Base-by-base conservation (phyloP, 2,797 vertebrate genomes). In the Girardinus metallicus region DNA sequence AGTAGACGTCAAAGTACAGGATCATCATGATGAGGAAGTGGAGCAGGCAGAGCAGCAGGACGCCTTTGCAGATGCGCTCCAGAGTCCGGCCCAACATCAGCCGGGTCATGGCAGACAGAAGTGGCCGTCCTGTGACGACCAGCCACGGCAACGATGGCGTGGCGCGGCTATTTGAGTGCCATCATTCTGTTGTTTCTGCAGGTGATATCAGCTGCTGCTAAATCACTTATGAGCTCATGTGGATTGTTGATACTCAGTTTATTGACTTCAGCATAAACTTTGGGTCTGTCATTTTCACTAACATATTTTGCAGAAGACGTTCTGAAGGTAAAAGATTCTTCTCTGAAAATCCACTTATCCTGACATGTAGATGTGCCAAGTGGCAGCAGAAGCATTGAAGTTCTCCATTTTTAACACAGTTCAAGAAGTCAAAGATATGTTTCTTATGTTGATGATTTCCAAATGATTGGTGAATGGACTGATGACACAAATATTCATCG, bases 21-120 rank as follows among this genome's bases (percentile, higher is more conserved):
- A 99, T 99, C 97, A 98, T 98, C 93, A 99, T 98, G 91, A 99
- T 98, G 81, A 99, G 94, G 0, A 99, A 99, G 95, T 99, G 98
- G 87, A 99, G 96, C 90, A 99, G 94, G 96, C 98, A 99, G 83
- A 99, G 97, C 91, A 99, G 96, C 93, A 99, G 96, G 93, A 99
- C 98, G 0, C 97, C 98, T 95, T 99, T 99, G 95, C 98, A 99
- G 95, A 99, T 97, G 91, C 98, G 97, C 97, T 99, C 98, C 97
- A 99, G 96, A 92, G 98, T 99, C 88, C 98, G 97, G 90, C 98
- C 98, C 95, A 99, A 95, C 96, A 98, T 97, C 97, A 99, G 95
- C 96, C 98, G 98, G 97, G 97, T 98, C 98, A 99, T 99, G 98
- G 97, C 98, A 96, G 81, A 94, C 80, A 94, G 85, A 76, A 81